These are phyloP conservation scores for Leptobrachium leishanense DNA, from an alignment of 2,113 vertebrate species.

Conservation along the genomic window DNA sequence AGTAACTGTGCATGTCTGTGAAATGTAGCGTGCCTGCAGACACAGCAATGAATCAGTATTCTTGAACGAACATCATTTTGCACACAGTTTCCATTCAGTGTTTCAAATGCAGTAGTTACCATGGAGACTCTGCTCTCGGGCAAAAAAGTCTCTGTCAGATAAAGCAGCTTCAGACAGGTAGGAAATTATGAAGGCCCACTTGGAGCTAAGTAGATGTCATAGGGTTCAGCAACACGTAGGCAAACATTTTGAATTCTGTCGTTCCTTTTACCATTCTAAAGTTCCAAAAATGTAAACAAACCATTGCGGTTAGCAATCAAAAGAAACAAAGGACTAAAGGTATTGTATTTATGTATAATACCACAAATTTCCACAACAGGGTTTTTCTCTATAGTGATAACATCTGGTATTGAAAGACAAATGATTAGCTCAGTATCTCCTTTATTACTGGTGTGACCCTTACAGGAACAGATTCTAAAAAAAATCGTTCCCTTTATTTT, in stretches of 20 bases:
- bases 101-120: constrained; percentile 73
- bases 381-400: not conserved
- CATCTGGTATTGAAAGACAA: no score
- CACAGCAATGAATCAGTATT: constrained; percentile 74
- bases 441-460: no score
- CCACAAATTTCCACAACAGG: not conserved
- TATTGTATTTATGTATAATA: not conserved
- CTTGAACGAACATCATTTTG: constrained; percentile 62
- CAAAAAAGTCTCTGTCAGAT: constrained; percentile 62
- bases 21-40: constrained; percentile 13
- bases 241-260: constrained; percentile 16
- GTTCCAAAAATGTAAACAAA: not conserved
- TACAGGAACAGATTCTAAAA: no score
- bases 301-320: not conserved
- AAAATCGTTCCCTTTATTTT: no score
- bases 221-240: constrained; percentile 40
- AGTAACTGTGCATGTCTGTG: not conserved
- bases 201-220: constrained; percentile 45
- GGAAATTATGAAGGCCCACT: constrained; percentile 52
- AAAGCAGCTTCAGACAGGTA: constrained; percentile 63
- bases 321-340: not conserved
- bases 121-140: constrained; percentile 74
- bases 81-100: constrained; percentile 70
- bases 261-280: not conserved
- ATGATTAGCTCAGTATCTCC: no score